Evolutionary conservation across 2,113 vertebrate species (phyloP).

Genomic region (Coptodon bakossiorum): DNA sequence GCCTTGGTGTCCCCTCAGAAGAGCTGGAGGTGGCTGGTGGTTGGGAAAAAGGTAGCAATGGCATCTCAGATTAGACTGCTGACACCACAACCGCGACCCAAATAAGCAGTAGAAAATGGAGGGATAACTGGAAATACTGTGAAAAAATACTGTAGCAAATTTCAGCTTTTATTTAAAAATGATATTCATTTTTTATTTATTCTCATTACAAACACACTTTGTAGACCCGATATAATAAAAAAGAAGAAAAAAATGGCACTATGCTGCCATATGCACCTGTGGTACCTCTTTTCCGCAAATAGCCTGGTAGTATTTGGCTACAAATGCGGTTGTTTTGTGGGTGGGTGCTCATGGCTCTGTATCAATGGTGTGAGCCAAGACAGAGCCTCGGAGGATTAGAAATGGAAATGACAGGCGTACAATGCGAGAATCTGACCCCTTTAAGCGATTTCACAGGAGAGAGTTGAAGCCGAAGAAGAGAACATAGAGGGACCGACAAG

Average conservation of each 20-base stretch:
- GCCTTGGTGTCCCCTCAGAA: not conserved
- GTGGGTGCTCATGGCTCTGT: slow-evolving; percentile 1
- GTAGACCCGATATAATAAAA: not conserved
- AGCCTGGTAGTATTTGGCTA: slow-evolving; percentile 13
- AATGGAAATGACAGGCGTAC: slow-evolving; percentile 42
- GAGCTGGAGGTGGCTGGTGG: not conserved
- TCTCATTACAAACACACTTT: not conserved
- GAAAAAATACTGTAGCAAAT: not conserved
- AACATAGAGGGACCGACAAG: not conserved
- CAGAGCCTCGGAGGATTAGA: slow-evolving; percentile 24
- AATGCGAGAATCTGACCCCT: slow-evolving; percentile 38
- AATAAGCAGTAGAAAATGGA: not conserved
- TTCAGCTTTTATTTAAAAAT: not conserved
- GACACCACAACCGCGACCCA: not conserved
- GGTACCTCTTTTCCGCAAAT: not conserved
- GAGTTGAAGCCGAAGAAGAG: not conserved
- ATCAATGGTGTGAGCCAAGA: slow-evolving; percentile 24
- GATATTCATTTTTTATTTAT: not conserved
- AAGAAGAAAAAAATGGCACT: not conserved
- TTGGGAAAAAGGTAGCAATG: not conserved
- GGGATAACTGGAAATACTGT: not conserved
- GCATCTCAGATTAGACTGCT: not conserved
- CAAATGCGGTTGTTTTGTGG: not conserved
- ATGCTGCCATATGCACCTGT: not conserved
- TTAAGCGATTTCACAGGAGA: slow-evolving; percentile 30